These are phyloP conservation scores for Nerophis lumbriciformis DNA, from an alignment of 2,113 vertebrate species.

Conservation along the genomic window DNA sequence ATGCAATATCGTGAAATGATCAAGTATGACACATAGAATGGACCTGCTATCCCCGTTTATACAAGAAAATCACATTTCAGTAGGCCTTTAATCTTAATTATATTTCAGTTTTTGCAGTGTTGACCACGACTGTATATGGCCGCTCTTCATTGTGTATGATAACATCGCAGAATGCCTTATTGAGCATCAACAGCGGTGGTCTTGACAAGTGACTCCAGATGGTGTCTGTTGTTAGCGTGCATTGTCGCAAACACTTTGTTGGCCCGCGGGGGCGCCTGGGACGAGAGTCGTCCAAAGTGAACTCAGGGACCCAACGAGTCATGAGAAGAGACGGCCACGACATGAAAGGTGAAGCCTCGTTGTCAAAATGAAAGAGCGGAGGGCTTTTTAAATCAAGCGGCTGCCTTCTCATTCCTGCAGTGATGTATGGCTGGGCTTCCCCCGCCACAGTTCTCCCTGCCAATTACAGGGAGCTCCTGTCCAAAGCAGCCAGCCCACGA, in stretches of 20 bases:
- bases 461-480: slow-evolving; percentile 62
- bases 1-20: too few species aligned
- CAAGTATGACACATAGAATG: too few species aligned
- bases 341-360: slow-evolving; percentile 64
- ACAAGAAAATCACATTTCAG: too few species aligned
- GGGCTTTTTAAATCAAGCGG: slow-evolving; percentile 53
- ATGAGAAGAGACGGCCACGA: slow-evolving; percentile 47
- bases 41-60: too few species aligned
- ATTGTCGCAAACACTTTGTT: neutral
- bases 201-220: slow-evolving; percentile 12
- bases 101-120: too few species aligned
- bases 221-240: slow-evolving; percentile 13
- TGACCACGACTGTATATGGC: too few species aligned
- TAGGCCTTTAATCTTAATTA: too few species aligned
- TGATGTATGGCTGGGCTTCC: slow-evolving; percentile 67
- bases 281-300: slow-evolving; percentile 22
- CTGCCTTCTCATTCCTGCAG: slow-evolving; percentile 66
- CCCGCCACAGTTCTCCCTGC: slow-evolving; percentile 47
- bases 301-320: slow-evolving; percentile 40
- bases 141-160: neutral
- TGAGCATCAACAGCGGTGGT: slow-evolving; percentile 22
- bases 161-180: neutral
- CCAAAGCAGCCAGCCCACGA: slow-evolving; percentile 47
- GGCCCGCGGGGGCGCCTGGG: neutral
- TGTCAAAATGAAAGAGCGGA: slow-evolving; percentile 66